These are phyloP conservation scores for Helogale parvula DNA, from an alignment of 2,113 vertebrate genomes.

Conservation along the genomic window DNA sequence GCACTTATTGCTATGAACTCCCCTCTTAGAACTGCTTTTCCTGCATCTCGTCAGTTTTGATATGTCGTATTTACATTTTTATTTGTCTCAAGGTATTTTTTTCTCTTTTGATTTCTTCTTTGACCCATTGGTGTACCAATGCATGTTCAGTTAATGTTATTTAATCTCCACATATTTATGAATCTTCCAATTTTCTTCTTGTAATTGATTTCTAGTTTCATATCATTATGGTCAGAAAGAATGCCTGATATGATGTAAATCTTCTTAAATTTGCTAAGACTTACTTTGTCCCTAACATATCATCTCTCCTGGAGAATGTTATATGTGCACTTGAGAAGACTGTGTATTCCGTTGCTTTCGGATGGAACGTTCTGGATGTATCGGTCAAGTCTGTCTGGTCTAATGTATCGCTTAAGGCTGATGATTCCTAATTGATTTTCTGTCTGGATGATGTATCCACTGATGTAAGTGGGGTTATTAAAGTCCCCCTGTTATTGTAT, in stretches of 20 bases:
- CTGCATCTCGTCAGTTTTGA: neutral
- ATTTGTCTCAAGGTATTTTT: neutral
- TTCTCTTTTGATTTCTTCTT: neutral
- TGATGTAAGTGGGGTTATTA: neutral
- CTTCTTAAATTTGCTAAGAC: neutral
- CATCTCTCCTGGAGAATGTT: neutral
- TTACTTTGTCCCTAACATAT: neutral
- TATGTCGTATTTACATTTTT: neutral
- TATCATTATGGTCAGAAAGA: neutral
- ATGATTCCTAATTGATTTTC: neutral
- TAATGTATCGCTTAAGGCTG: neutral
- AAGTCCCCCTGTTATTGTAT: neutral
- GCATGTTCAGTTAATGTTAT: neutral
- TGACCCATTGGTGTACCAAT: neutral
- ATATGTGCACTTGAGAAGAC: neutral
- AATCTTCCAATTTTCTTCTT: neutral
- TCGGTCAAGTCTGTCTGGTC: neutral
- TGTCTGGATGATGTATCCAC: neutral
- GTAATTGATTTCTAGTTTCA: neutral
- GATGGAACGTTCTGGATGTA: neutral
- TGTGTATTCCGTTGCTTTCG: neutral
- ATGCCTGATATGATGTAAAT: neutral
- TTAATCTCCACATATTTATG: neutral
- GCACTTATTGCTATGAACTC: neutral
- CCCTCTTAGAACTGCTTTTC: neutral